A percentile compares a stretch with the other conserved stretches of the same genome.
Conservation (phyloP, 2,797 vertebrate genomes). For the Sebastolobus altivelis region DNA sequence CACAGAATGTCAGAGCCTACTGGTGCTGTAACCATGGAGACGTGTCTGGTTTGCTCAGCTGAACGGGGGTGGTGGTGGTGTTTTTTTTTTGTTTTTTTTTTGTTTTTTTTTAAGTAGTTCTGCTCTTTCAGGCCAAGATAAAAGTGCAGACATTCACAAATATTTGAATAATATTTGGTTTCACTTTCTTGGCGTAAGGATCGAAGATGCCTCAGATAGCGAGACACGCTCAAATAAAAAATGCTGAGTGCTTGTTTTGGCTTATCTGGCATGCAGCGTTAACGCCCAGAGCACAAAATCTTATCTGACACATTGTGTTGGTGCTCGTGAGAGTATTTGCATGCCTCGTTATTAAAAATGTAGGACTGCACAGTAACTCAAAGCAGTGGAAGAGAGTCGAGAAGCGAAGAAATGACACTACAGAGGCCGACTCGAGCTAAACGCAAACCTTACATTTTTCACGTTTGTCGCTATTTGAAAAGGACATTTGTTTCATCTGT, state of each 20-base stretch:
- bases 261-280: not conserved
- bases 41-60: not conserved
- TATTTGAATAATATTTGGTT: not conserved
- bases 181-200: not conserved
- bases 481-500: not conserved
- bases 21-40: slow-evolving; percentile 47
- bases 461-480: not conserved
- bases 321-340: slow-evolving; percentile 7
- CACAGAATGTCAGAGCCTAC: slow-evolving; percentile 19
- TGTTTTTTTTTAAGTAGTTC: not conserved
- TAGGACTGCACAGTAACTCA: not conserved
- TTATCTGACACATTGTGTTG: not conserved
- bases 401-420: not conserved
- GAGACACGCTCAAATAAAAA: not conserved
- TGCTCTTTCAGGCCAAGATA: not conserved
- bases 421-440: not conserved
- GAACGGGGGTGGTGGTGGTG: not conserved
- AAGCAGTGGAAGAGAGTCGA: not conserved
- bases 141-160: slow-evolving; percentile 1
- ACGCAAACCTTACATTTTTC: not conserved
- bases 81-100: not conserved
- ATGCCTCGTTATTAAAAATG: slow-evolving; percentile 26
- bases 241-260: slow-evolving; percentile 19
- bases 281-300: not conserved
- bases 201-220: not conserved